These are phyloP conservation scores for Formica selysi DNA, from an alignment of 1,140 invertebrate genomes.

Conservation along the genomic window DNA sequence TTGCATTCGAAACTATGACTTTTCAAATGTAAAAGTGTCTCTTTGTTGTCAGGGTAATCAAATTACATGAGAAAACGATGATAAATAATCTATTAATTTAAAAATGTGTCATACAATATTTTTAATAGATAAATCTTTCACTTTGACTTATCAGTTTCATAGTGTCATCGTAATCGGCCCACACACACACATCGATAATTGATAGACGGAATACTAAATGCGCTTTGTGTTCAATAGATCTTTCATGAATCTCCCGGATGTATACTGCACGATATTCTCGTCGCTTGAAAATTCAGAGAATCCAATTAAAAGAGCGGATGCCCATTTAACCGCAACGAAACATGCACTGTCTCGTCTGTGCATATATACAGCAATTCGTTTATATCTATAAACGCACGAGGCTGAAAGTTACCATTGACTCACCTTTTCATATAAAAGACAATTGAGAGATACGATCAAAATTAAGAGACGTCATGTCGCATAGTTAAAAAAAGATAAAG, in stretches of 20 bases:
- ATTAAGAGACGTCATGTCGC: not conserved
- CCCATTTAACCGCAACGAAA: slow-evolving; percentile 59
- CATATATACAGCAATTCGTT: not conserved
- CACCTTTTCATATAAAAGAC: not conserved
- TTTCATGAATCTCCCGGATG: slow-evolving; percentile 1
- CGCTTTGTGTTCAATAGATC: slow-evolving; percentile 25
- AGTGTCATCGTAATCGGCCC: not conserved
- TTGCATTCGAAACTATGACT: not conserved
- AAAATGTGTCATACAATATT: not conserved
- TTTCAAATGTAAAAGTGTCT: not conserved
- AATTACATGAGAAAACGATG: not conserved
- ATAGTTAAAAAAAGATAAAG: not conserved
- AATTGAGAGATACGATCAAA: not conserved
- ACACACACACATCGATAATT: too few relatives aligned
- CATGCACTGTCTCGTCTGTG: slow-evolving; percentile 20
- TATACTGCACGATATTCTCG: slow-evolving; percentile 60
- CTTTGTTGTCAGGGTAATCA: not conserved
- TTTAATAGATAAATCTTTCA: slow-evolving; percentile 10
- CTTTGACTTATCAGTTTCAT: not conserved
- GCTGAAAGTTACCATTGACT: not conserved
- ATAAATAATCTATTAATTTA: not conserved
- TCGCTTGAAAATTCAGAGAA: slow-evolving; percentile 74
- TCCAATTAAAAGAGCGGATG: slow-evolving; percentile 48
- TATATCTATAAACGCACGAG: not conserved
- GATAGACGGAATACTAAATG: not conserved